phyloP scores from a whole-genome alignment of 2,888 invertebrate genomes.

The Eupithecia dodoneata region DNA sequence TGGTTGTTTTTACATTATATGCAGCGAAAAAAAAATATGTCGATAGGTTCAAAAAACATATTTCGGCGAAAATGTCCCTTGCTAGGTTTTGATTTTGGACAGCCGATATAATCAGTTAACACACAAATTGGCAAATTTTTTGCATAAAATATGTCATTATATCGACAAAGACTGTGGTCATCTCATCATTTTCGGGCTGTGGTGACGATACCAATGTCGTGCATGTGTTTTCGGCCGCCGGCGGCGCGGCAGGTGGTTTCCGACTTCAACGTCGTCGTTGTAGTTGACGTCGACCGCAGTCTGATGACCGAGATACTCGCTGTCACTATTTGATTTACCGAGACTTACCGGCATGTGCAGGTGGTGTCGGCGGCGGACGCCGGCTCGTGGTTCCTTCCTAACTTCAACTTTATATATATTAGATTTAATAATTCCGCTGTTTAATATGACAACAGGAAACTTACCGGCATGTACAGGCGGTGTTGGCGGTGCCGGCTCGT shows the following conservation, averaged over 20 bases:
- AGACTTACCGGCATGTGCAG: conserved; percentile 80
- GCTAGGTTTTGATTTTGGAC: no score
- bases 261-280: conserved; percentile 76
- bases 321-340: conserved; percentile 82
- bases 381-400: conserved; percentile 72
- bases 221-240: conserved; percentile 82
- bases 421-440: no score
- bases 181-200: background rate
- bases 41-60: no score
- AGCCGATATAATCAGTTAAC: background rate
- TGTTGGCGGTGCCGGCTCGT: conserved; percentile 81
- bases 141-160: background rate
- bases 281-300: conserved; percentile 88
- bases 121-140: background rate
- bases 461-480: conserved; percentile 85
- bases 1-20: no score
- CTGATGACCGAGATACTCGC: conserved; percentile 89
- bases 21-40: no score
- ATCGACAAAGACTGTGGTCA: background rate
- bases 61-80: no score
- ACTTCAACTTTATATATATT: conserved; percentile 58
- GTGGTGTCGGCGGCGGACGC: conserved; percentile 79
- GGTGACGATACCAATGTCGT: conserved; percentile 38
- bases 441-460: no score
- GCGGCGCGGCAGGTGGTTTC: conserved; percentile 53